Base-by-base conservation (phyloP, 2,888 invertebrate genomes). In the Drosophila anomelani region DNA sequence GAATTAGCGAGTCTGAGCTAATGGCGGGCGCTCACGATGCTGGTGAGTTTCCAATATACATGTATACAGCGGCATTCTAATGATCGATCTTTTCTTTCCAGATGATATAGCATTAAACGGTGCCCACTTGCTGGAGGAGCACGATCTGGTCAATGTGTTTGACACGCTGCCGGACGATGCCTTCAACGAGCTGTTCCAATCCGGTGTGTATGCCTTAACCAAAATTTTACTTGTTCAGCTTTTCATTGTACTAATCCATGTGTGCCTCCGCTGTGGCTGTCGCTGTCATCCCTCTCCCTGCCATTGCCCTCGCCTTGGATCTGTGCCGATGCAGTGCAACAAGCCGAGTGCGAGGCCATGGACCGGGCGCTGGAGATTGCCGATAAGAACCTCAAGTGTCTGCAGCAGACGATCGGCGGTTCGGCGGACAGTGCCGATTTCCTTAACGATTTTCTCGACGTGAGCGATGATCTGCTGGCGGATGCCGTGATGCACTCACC, bases 301-400 rank as follows among this genome's bases (percentile, higher is more conserved):
- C 54, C 57, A 29, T 57, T 51, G 66, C 56, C 61, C 64, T 55
- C 51, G 60, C 54, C 49, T 49, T 71, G 46, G 53, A 56, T 32
- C 49, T 56, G 57, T 69, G 81, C 72, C 41, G 49, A 43, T 81
- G 70, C 77, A 92, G 92, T 92, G 66, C 92, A 95, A 55, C 94
- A 95, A 90, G 97, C 97, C 90, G 97, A 98, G 92, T 96, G 97
- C 39, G 97, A 97, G 79, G 97, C 97, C 91, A 93, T 98, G 83
- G 97, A 97, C 90, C 95, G 97, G 70, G 97, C 97, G 10, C 93
- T 98, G 75, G 96, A 96, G 81, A 95, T 95, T 54, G 96, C 96
- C 49, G 96, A 96, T 90, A 95, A 95, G 90, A 95, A 95, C 89
- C 95, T 95, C 23, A 94, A 95, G 91, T 95, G 95, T 67, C 92